Conservation (phyloP, 2,797 vertebrate species). For the Heliangelus exortis region DNA sequence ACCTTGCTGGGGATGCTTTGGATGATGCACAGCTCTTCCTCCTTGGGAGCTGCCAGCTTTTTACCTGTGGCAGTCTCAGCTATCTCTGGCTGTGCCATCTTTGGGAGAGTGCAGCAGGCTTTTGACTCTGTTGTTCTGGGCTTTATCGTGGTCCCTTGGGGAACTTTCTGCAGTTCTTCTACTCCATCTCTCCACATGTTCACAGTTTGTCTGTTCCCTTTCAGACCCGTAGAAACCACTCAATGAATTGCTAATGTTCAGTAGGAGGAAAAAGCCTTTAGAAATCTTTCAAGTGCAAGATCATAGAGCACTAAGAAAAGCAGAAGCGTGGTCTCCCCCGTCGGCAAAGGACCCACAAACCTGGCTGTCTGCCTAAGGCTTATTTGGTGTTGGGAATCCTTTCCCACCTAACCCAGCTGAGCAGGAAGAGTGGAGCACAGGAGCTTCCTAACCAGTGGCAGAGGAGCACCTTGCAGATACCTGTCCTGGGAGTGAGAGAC, state of each 20-base stretch:
- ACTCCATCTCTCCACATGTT: neutral
- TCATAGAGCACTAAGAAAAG: slow-evolving; percentile 28
- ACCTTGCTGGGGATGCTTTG: neutral
- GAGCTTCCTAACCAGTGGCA: neutral
- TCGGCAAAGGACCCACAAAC: slow-evolving; percentile 2
- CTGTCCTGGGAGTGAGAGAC: neutral
- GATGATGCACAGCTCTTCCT: neutral
- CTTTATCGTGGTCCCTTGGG: neutral
- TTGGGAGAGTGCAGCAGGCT: neutral
- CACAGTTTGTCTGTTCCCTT: neutral
- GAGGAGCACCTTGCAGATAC: neutral
- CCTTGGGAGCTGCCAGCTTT: neutral
- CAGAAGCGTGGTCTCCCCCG: neutral
- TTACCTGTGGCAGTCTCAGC: no score
- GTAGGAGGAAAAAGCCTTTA: slow-evolving; percentile 23
- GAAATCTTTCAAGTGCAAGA: slow-evolving; percentile 25
- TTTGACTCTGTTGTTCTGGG: neutral
- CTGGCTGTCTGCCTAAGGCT: neutral
- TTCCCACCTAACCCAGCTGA: neutral
- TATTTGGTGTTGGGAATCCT: neutral
- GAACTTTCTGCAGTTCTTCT: neutral
- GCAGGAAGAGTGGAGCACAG: neutral
- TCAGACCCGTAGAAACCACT: slow-evolving; percentile 22
- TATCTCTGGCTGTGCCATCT: neutral
- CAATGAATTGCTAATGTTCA: slow-evolving; percentile 46